These are phyloP conservation scores for Cygnus atratus DNA, from an alignment of 2,113 vertebrate species.

Conservation along the genomic window DNA sequence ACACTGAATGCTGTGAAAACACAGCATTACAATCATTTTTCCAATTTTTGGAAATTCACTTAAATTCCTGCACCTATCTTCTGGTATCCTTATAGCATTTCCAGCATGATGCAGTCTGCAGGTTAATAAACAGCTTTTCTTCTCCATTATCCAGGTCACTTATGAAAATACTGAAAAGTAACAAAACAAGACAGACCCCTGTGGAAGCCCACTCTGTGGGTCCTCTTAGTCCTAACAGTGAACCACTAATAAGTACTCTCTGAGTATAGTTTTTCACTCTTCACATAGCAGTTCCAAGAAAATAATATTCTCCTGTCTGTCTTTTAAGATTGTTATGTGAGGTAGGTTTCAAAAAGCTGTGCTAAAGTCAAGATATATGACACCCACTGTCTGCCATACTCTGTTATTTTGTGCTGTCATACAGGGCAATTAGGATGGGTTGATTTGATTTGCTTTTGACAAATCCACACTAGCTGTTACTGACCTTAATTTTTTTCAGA, in stretches of 20 bases:
- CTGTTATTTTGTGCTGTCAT: not conserved
- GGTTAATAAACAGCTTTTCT: not conserved
- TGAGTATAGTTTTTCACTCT: not conserved
- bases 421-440: not conserved
- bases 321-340: not conserved
- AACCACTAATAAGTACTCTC: not conserved
- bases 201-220: not conserved
- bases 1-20: not conserved
- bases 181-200: not conserved
- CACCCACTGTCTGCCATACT: not conserved
- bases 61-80: not conserved
- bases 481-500: not conserved
- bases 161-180: not conserved
- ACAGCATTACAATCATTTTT: not conserved
- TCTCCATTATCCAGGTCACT: not conserved
- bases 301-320: not conserved
- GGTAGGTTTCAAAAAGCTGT: not conserved
- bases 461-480: not conserved
- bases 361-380: not conserved
- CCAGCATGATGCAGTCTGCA: not conserved
- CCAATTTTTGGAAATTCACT: not conserved
- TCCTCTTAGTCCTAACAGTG: not conserved
- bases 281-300: not conserved
- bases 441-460: not conserved
- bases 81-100: not conserved